These are phyloP conservation scores for Achatina immaculata DNA, from an alignment of 1,140 invertebrate genomes.

Conservation along the genomic window DNA sequence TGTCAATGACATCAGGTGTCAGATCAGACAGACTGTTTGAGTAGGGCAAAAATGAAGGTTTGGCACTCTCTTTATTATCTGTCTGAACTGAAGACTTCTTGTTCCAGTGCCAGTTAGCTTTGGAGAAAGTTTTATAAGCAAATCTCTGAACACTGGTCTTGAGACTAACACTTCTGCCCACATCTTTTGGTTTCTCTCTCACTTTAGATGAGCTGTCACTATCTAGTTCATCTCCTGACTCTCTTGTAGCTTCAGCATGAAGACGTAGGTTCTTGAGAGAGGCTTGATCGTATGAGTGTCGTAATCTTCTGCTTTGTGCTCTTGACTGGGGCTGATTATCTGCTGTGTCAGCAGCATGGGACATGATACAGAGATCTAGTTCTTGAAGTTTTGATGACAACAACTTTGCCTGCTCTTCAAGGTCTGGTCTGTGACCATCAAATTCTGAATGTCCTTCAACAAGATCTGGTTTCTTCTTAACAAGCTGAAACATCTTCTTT, in stretches of 20 bases:
- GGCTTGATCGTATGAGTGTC: slow-evolving; percentile 26
- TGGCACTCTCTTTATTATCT: slow-evolving; percentile 1
- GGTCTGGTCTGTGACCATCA: not conserved
- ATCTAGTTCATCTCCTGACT: not conserved
- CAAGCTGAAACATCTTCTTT: slow-evolving; percentile 10
- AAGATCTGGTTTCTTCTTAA: slow-evolving; percentile 13
- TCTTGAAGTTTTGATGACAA: slow-evolving; percentile 23
- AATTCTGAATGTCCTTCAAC: slow-evolving; percentile 6
- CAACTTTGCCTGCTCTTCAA: slow-evolving; percentile 8
- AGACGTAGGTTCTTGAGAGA: not conserved
- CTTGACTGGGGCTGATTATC: not conserved
- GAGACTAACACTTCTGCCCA: slow-evolving; percentile 48
- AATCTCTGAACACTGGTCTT: slow-evolving; percentile 48
- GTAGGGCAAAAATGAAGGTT: not conserved
- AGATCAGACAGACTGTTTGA: not conserved
- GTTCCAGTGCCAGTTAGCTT: slow-evolving; percentile 37
- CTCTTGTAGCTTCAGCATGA: not conserved
- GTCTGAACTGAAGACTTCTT: slow-evolving; percentile 28
- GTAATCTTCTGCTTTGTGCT: slow-evolving; percentile 1
- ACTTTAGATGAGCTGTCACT: not conserved
- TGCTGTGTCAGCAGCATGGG: not conserved
- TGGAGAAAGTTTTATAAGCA: slow-evolving; percentile 41
- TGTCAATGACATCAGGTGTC: slow-evolving; percentile 38
- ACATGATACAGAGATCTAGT: not conserved
- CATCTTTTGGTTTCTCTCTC: slow-evolving; percentile 26